Evolutionary conservation across 2,113 vertebrate genomes (phyloP), one percentile per base, ranked within the genome.

Genomic region (Lathamus discolor): DNA sequence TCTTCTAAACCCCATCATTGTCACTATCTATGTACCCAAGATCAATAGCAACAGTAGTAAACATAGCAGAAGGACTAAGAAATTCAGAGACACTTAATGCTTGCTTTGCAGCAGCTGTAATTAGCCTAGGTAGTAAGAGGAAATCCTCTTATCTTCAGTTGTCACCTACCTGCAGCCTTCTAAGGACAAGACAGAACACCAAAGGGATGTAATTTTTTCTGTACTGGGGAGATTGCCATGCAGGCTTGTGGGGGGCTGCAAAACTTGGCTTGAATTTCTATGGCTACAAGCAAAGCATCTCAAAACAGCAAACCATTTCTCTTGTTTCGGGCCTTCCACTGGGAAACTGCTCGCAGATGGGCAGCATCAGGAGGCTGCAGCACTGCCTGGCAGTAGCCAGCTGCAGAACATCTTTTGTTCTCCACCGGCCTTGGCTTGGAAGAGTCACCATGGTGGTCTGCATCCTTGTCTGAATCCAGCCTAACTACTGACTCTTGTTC

Each of bases 361-460:
- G 11, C 44, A 52, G 51, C 0, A 0, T 43, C 9, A 86, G 49
- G 17, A 10, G 37, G 8, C 12, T 2, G 2, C 13, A 61, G n/a
- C 3, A 5, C n/a, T 72, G 15, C 31, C 77, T 22, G 28, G 18
- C 14, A 48, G 37, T 0, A 1, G 8, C 8, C 57, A 39, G 52
- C 9, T 75, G 39, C 37, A 79, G 25, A 23, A 43, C 5, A 6
- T 29, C 69, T 55, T 52, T 66, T 46, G 33, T 33, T 37, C n/a
- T 83, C n/a, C 2, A 1, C 5, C 24, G 41, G 16, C 27, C 43
- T 48, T 22, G 24, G 5, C 20, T 69, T 59, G 43, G 48, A 68
- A 33, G 22, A 62, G 2, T 41, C 64, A 51, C 25, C 7, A 17
- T 29, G 25, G 29, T 27, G 6, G n/a, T 64, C 67, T 3, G 3